These are phyloP conservation scores for Prosopocoilus inquinatus DNA, from an alignment of 2,888 invertebrate genomes.

Conservation along the genomic window DNA sequence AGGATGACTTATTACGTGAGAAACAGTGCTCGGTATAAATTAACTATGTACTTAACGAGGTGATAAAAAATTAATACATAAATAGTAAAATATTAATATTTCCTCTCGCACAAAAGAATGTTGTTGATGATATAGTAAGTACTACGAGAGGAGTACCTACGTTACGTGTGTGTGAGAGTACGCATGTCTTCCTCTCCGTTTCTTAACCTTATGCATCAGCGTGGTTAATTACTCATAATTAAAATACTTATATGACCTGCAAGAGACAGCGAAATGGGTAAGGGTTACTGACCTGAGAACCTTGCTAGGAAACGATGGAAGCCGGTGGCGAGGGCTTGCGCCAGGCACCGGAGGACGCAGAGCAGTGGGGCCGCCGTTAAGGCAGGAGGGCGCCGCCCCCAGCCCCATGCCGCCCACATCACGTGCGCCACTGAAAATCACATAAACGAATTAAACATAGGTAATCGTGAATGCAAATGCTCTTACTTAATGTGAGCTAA, in stretches of 20 bases:
- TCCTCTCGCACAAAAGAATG: too few relatives aligned
- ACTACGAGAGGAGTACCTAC: too few relatives aligned
- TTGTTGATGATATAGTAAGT: too few relatives aligned
- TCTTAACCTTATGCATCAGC: constrained; percentile 11
- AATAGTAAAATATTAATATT: too few relatives aligned
- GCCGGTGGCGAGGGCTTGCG: constrained; percentile 51
- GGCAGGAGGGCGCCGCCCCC: constrained; percentile 42
- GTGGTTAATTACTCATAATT: constrained; percentile 15
- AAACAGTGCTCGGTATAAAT: too few relatives aligned
- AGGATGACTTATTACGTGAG: too few relatives aligned
- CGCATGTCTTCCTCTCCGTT: constrained; percentile 2
- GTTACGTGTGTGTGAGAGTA: too few relatives aligned
- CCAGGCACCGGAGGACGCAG: constrained; percentile 47
- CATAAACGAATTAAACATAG: constrained; percentile 10
- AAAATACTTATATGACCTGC: constrained; percentile 13
- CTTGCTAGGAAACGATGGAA: constrained; percentile 58
- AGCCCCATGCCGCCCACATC: constrained; percentile 49
- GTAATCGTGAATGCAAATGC: too few relatives aligned
- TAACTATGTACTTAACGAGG: too few relatives aligned
- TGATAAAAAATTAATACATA: too few relatives aligned
- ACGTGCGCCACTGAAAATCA: constrained; percentile 55
- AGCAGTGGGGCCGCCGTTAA: constrained; percentile 42
- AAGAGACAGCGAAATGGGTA: constrained; percentile 10
- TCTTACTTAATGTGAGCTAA: background rate
- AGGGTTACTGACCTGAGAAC: constrained; percentile 58